Conservation (phyloP, 2,888 invertebrate genomes). For the Tenthredo distinguenda region DNA sequence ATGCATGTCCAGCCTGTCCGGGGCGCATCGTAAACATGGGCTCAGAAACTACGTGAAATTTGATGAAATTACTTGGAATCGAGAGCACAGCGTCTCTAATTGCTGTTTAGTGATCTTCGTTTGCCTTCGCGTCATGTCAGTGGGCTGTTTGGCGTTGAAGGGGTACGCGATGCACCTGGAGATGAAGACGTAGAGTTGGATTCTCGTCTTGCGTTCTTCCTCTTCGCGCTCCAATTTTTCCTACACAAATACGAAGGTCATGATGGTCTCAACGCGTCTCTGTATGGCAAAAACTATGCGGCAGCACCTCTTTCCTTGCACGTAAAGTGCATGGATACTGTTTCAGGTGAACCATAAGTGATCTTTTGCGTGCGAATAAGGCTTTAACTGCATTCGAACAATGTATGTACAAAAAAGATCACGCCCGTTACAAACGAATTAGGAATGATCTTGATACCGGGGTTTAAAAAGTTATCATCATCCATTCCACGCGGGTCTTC, state of each 20-base stretch:
- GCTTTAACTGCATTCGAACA: background rate
- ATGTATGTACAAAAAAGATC: background rate
- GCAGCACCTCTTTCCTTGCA: background rate
- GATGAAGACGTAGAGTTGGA: slow-evolving; percentile 99
- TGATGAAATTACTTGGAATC: slow-evolving; percentile 89
- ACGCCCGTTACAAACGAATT: background rate
- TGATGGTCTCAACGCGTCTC: background rate
- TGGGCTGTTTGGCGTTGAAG: slow-evolving; percentile 99
- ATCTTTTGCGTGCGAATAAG: background rate
- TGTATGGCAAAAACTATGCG: background rate
- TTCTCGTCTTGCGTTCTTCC: slow-evolving; percentile 95
- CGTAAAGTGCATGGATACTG: background rate
- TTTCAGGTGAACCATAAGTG: background rate
- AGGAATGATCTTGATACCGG: slow-evolving; percentile 1
- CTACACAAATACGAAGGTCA: slow-evolving; percentile 73
- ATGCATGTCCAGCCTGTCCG: background rate
- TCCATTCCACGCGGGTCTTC: slow-evolving; percentile 31
- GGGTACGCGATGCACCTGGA: slow-evolving; percentile 99
- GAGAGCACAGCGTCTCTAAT: slow-evolving; percentile 94
- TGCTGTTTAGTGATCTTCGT: slow-evolving; percentile 98
- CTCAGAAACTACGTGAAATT: background rate
- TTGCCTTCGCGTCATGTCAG: slow-evolving; percentile 97
- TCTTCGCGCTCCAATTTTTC: slow-evolving; percentile 97
- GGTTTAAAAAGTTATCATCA: slow-evolving; percentile 36
- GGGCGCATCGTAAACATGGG: too few species aligned